Conservation (phyloP, 2,113 vertebrate genomes). For the Salminus brasiliensis region DNA sequence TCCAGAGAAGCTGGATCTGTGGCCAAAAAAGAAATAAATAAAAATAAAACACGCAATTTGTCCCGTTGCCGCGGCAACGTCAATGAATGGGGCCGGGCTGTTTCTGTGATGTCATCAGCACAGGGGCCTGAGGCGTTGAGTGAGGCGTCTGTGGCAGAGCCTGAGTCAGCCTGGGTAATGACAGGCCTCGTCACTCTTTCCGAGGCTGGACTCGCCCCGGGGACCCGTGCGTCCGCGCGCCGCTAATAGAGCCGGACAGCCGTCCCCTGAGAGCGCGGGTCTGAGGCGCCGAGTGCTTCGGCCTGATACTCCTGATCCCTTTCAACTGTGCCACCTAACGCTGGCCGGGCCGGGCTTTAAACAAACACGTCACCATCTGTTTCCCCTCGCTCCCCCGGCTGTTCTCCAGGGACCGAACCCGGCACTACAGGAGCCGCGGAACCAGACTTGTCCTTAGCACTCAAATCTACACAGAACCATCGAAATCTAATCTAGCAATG, state of each 20-base stretch:
- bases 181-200: constrained; percentile 54
- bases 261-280: constrained; percentile 39
- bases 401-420: constrained; percentile 14
- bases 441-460: neutral
- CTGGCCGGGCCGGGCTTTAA: constrained; percentile 38
- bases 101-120: constrained; percentile 45
- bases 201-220: constrained; percentile 28
- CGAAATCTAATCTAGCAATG: too few species aligned
- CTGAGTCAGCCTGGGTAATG: constrained; percentile 59
- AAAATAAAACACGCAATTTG: constrained; percentile 29
- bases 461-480: neutral
- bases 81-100: constrained; percentile 35
- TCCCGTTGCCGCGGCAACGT: constrained; percentile 4
- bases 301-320: constrained; percentile 43
- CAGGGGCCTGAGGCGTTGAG: constrained; percentile 21
- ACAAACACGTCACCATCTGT: constrained; percentile 54
- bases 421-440: neutral
- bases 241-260: constrained; percentile 46
- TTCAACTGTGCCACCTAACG: constrained; percentile 51
- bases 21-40: constrained; percentile 2
- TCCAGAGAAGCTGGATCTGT: too few species aligned
- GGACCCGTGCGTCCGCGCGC: constrained; percentile 31
- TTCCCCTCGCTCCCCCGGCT: constrained; percentile 3
- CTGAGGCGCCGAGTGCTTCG: constrained; percentile 20
- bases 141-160: constrained; percentile 42